Evolutionary conservation across 2,113 vertebrate genomes (phyloP).

Genomic region (Papio anubis): DNA sequence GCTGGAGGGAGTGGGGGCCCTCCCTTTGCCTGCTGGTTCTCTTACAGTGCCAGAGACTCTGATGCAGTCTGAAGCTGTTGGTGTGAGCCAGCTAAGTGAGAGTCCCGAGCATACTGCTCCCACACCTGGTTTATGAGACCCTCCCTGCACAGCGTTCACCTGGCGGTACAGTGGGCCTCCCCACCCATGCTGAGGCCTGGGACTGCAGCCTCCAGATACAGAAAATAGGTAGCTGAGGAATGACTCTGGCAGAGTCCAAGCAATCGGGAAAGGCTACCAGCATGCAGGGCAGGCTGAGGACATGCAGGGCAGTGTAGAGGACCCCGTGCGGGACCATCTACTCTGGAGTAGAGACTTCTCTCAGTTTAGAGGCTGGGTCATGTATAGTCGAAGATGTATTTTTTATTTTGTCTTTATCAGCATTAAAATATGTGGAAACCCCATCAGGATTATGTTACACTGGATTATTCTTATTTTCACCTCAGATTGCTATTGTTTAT

Average conservation of each 20-base stretch:
- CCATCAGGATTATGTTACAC: not conserved
- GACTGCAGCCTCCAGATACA: not conserved
- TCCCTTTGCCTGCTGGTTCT: not conserved
- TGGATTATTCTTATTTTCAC: not conserved
- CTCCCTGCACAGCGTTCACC: not conserved
- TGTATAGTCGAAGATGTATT: not conserved
- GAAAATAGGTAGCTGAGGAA: not conserved
- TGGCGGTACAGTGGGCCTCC: not conserved
- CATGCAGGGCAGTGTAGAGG: no score
- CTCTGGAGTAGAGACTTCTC: not conserved
- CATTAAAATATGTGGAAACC: not conserved
- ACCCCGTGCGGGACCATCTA: not conserved
- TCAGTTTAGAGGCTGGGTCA: not conserved
- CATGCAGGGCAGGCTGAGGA: not conserved
- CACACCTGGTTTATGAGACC: not conserved
- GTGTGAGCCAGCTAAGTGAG: not conserved
- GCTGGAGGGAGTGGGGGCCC: not conserved
- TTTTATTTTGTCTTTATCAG: not conserved
- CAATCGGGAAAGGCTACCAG: not conserved
- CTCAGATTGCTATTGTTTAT: not conserved
- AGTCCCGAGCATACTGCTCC: not conserved
- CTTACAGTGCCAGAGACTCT: not conserved
- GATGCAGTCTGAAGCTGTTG: not conserved
- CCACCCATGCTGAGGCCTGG: no score
- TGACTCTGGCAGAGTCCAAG: not conserved